phyloP scores from a whole-genome alignment of 1,140 invertebrate species.

The Psilanteris sp. region DNA sequence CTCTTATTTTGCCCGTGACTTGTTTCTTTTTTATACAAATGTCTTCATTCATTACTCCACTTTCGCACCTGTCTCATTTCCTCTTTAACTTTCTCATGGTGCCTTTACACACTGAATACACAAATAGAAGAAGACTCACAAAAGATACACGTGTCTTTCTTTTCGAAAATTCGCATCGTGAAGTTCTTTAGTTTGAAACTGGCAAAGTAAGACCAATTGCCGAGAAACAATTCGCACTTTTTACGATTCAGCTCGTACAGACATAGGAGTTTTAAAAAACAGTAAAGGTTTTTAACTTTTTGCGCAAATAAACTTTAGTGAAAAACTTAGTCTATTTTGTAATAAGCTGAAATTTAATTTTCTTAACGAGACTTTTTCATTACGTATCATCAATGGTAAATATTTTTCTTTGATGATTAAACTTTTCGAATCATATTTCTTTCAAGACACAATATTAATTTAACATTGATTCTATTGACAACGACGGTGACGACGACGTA shows the following conservation, averaged over 20 bases:
- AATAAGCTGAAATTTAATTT: constrained; percentile 49
- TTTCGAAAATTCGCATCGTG: constrained; percentile 49
- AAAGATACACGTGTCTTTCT: constrained; percentile 62
- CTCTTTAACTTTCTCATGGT: constrained; percentile 55
- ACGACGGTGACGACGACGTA: too few species aligned
- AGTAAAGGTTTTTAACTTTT: constrained; percentile 58
- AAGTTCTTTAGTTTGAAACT: constrained; percentile 58
- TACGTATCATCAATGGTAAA: constrained; percentile 4
- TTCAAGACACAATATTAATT: too few species aligned
- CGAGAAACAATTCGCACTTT: constrained; percentile 62
- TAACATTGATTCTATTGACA: too few species aligned
- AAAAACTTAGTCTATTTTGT: constrained; percentile 18
- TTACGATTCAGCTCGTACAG: constrained; percentile 56
- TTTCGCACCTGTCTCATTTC: constrained; percentile 56
- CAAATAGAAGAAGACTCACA: constrained; percentile 52
- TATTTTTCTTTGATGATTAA: neutral
- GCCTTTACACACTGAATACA: constrained; percentile 50
- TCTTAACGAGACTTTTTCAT: constrained; percentile 12
- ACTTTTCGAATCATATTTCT: too few species aligned
- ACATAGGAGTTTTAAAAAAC: constrained; percentile 2
- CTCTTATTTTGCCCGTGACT: constrained; percentile 51
- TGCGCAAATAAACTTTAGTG: constrained; percentile 25
- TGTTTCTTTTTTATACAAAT: constrained; percentile 30
- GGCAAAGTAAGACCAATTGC: constrained; percentile 60
- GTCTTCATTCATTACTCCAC: constrained; percentile 60